These are phyloP conservation scores for Xestia sexstrigata DNA, from an alignment of 2,888 invertebrate species.

Conservation along the genomic window DNA sequence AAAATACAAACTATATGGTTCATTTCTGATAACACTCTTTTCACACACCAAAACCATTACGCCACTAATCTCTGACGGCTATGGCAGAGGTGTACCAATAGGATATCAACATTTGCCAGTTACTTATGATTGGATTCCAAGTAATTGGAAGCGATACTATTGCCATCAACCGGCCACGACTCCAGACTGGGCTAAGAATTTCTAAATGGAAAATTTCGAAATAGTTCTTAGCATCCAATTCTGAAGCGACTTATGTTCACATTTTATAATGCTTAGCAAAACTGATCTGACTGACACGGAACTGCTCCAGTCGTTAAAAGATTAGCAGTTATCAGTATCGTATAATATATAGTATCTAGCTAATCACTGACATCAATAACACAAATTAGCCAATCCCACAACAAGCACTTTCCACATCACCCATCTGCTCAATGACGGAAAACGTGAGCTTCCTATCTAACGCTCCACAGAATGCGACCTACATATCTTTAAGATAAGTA, in stretches of 20 bases:
- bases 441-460: conserved; percentile 39
- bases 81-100: not conserved
- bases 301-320: not conserved
- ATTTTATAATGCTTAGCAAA: not conserved
- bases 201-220: not conserved
- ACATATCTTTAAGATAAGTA: conserved; percentile 58
- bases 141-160: not conserved
- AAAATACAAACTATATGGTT: not conserved
- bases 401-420: conserved; percentile 21
- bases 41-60: not conserved
- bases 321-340: not conserved
- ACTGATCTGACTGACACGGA: not conserved
- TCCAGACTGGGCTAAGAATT: not conserved
- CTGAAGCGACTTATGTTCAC: not conserved
- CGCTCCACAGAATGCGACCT: conserved; percentile 41
- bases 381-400: not conserved
- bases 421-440: conserved; percentile 6
- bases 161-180: not conserved
- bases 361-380: not conserved
- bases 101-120: not conserved
- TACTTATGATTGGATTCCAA: not conserved
- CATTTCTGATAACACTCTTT: not conserved
- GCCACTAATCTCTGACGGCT: not conserved
- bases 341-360: too few species aligned
- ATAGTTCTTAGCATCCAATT: not conserved